A percentile compares a stretch with the other conserved stretches of the same genome.
phyloP scores from a whole-genome alignment of 1,140 invertebrate species.

The Sarcophaga bullata region DNA sequence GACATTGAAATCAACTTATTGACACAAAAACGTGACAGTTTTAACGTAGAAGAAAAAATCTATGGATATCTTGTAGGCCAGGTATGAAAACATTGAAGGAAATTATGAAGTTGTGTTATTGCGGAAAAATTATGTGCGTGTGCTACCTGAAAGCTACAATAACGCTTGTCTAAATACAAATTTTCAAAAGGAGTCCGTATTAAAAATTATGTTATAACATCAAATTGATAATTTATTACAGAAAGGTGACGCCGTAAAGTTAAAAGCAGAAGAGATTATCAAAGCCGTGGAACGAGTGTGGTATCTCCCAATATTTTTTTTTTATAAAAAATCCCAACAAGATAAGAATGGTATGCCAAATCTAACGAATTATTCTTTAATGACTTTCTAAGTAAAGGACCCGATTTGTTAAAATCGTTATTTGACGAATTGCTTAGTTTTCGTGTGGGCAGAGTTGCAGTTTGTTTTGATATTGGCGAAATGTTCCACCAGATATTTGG shows the following conservation, averaged over 20 bases:
- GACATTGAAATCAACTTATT: slow-evolving; percentile 8
- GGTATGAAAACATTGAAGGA: neutral
- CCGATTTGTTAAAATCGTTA: neutral
- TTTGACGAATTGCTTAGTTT: neutral
- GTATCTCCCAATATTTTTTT: slow-evolving; percentile 21
- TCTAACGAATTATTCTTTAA: neutral
- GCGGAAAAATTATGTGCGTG: neutral
- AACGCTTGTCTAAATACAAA: neutral
- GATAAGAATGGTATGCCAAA: neutral
- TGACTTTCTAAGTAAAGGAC: neutral
- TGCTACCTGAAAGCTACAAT: neutral
- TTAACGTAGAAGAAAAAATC: neutral
- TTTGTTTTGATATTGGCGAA: neutral
- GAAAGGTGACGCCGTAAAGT: slow-evolving; percentile 19
- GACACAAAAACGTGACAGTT: slow-evolving; percentile 17
- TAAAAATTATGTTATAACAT: neutral
- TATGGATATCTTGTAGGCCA: neutral
- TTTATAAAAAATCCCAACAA: slow-evolving; percentile 3
- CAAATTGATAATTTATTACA: slow-evolving; percentile 6
- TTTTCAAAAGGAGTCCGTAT: neutral
- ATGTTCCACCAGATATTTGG: too few species aligned
- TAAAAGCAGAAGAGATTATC: neutral
- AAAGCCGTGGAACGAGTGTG: neutral
- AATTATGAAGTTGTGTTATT: slow-evolving; percentile 12
- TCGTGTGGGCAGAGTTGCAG: neutral